A percentile compares a stretch with the other conserved stretches of the same genome.
These are phyloP conservation scores for Lophochroa leadbeateri DNA, from an alignment of 2,113 vertebrate species.

Conservation along the genomic window DNA sequence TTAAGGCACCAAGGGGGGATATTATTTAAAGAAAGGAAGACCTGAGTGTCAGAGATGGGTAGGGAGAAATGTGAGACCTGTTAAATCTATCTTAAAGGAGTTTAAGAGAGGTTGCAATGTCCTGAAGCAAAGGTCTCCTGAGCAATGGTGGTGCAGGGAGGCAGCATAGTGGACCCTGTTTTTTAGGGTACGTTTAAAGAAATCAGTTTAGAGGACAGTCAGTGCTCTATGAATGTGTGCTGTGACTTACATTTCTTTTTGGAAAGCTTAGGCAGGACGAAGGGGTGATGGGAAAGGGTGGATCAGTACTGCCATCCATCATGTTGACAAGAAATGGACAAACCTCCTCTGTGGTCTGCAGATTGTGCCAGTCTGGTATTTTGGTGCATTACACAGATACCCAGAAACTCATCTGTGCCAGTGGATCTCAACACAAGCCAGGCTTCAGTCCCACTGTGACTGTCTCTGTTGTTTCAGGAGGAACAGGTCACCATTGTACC, in stretches of 20 bases:
- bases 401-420: not conserved
- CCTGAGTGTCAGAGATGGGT: not conserved
- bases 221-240: not conserved
- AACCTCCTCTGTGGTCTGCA: not conserved
- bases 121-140: not conserved
- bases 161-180: not conserved
- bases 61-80: not conserved
- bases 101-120: not conserved
- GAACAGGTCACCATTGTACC: not conserved
- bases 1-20: not conserved
- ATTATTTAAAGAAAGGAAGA: not conserved
- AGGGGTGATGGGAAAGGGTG: not conserved
- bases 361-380: not conserved
- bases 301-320: accelerated
- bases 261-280: not conserved
- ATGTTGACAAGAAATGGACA: not conserved
- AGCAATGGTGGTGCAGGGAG: not conserved
- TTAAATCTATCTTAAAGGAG: not conserved
- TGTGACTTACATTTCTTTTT: not conserved
- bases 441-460: not conserved
- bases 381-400: not conserved
- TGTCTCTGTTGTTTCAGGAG: not conserved
- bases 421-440: not conserved
- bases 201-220: not conserved
- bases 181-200: not conserved